Conservation (phyloP, 2,113 vertebrate species). For the Calyptomena viridis region DNA sequence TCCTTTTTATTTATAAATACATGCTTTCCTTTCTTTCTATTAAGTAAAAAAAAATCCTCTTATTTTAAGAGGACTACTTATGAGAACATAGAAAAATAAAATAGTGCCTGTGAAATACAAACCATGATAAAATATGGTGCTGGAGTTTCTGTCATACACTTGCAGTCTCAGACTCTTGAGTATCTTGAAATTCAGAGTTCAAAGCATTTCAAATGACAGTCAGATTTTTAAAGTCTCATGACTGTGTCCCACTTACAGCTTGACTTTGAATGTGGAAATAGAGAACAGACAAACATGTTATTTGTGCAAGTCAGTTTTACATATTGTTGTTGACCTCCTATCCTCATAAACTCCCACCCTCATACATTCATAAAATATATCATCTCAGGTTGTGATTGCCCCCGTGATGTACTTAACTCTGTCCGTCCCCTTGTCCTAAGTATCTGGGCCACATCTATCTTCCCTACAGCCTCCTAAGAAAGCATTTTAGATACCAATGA, state of each 20-base stretch:
- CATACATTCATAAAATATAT: background rate
- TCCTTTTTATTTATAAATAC: background rate
- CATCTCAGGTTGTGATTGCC: background rate
- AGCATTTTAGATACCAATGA: background rate
- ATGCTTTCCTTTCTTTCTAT: background rate
- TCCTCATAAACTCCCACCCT: background rate
- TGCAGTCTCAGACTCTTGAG: background rate
- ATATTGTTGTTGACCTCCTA: background rate
- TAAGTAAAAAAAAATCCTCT: background rate
- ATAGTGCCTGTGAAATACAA: background rate
- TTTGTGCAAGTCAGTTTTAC: background rate
- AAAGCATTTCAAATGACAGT: background rate
- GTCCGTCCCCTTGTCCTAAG: background rate
- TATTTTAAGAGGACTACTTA: background rate
- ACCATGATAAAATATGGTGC: background rate
- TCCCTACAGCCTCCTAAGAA: background rate
- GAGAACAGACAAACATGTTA: background rate
- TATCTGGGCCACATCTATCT: background rate
- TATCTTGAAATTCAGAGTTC: conserved; percentile 7
- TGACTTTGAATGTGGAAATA: background rate
- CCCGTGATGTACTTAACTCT: background rate
- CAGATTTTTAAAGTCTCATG: background rate
- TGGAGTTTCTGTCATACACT: background rate
- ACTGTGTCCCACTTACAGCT: background rate
- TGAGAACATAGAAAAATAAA: background rate